Evolutionary conservation across 2,888 invertebrate genomes (phyloP).

Genomic region (Scaptomyza reducta): DNA sequence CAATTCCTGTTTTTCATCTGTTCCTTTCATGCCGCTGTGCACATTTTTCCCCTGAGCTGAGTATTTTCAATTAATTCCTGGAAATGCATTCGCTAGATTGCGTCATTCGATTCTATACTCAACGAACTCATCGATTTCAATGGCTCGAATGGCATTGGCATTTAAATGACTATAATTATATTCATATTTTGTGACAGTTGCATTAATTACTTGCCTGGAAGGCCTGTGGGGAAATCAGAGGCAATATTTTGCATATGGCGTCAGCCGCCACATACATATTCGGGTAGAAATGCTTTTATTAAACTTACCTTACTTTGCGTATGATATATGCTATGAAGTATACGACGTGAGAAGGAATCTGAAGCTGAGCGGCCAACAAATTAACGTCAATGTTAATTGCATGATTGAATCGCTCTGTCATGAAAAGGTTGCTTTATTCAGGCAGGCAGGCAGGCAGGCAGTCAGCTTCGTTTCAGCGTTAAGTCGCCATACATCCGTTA

Average conservation of each 20-base stretch:
- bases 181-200: slow-evolving; percentile 48
- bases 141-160: slow-evolving; percentile 31
- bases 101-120: slow-evolving; percentile 3
- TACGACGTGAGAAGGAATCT: slow-evolving; percentile 20
- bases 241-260: slow-evolving; percentile 28
- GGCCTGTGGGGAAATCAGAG: slow-evolving; percentile 54
- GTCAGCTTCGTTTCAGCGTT: slow-evolving; percentile 13
- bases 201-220: slow-evolving; percentile 45
- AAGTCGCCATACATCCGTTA: slow-evolving; percentile 27
- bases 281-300: slow-evolving; percentile 29
- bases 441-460: background rate
- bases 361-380: slow-evolving; percentile 36
- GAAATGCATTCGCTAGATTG: slow-evolving; percentile 44
- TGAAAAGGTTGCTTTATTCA: slow-evolving; percentile 35
- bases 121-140: slow-evolving; percentile 24
- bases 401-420: slow-evolving; percentile 65
- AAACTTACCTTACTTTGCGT: slow-evolving; percentile 19
- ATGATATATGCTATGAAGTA: slow-evolving; percentile 22
- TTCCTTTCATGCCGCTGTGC: background rate
- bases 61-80: slow-evolving; percentile 55
- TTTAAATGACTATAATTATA: slow-evolving; percentile 42
- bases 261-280: slow-evolving; percentile 14
- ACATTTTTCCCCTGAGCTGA: slow-evolving; percentile 14
- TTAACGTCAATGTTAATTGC: slow-evolving; percentile 76
- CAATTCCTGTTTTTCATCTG: background rate